Evolutionary conservation across 2,888 invertebrate genomes (phyloP).

Genomic region (Rhorus exstirpatorius): DNA sequence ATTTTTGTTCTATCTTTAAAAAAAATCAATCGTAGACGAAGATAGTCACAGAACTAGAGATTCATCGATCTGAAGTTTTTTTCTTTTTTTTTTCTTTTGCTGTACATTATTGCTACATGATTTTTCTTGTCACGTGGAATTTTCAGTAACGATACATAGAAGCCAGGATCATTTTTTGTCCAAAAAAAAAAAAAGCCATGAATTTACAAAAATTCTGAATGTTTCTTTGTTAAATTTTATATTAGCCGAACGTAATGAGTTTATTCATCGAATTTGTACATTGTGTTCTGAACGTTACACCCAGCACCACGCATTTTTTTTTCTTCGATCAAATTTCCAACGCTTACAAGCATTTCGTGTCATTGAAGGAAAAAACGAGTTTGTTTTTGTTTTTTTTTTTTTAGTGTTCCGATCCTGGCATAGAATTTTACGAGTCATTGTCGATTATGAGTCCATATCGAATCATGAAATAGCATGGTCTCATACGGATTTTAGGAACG

Average conservation of each 20-base stretch:
- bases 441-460: constrained; percentile 54
- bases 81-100: constrained; percentile 58
- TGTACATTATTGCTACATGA: constrained; percentile 72
- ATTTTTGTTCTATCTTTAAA: constrained; percentile 46
- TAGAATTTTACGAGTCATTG: constrained; percentile 57
- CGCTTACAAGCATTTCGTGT: constrained; percentile 50
- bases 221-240: constrained; percentile 35
- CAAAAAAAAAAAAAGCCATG: constrained; percentile 7
- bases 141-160: constrained; percentile 42
- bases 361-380: constrained; percentile 34
- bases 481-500: constrained; percentile 81
- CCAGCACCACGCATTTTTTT: constrained; percentile 43
- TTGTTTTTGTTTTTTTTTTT: constrained; percentile 39
- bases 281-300: constrained; percentile 39
- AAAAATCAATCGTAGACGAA: constrained; percentile 59
- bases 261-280: constrained; percentile 36
- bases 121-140: constrained; percentile 43
- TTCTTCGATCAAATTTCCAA: constrained; percentile 29
- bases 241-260: constrained; percentile 46
- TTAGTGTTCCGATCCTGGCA: constrained; percentile 63
- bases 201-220: constrained; percentile 51
- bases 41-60: constrained; percentile 74
- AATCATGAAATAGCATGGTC: constrained; percentile 82
- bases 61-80: constrained; percentile 69
- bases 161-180: constrained; percentile 60